A percentile compares a stretch with the other conserved stretches of the same genome.
phyloP scores from a whole-genome alignment of 2,113 vertebrate genomes.

The Suricata suricatta region DNA sequence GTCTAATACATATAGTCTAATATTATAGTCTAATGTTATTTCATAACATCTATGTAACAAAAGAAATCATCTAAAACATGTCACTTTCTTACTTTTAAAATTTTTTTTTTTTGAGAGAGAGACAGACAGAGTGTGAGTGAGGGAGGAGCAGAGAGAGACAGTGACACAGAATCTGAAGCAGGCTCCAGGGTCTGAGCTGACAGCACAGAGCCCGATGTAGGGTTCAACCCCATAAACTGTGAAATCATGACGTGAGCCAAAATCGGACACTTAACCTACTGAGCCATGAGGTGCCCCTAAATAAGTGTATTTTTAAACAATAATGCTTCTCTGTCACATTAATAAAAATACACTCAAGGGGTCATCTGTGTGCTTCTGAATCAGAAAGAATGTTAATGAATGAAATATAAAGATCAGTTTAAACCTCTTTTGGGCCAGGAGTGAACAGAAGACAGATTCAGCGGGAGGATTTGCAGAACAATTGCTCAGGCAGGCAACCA shows the following conservation, averaged over 20 bases:
- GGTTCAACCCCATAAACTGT: no score
- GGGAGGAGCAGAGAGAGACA: no score
- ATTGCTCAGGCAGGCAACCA: neutral
- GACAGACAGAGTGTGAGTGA: no score
- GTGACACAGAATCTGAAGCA: no score
- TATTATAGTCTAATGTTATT: neutral
- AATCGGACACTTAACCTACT: no score
- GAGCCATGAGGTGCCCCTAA: neutral
- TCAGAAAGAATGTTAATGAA: slow-evolving; percentile 2
- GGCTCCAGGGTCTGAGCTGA: no score
- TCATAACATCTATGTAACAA: neutral
- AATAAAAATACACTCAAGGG: neutral
- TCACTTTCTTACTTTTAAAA: neutral
- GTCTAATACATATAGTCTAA: neutral
- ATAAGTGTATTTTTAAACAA: slow-evolving; percentile 9
- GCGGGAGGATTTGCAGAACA: neutral
- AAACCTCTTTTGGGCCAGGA: neutral
- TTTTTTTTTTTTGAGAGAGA: no score
- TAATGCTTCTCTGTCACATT: neutral
- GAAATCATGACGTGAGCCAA: no score
- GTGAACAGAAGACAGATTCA: neutral
- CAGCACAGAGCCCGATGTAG: no score
- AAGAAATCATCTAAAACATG: neutral
- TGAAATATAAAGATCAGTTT: neutral
- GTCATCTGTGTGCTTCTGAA: slow-evolving; percentile 6